Evolutionary conservation across 2,797 vertebrate genomes (phyloP), one percentile per base, ranked within the genome.

Genomic region (Acipenser transmontanus): DNA sequence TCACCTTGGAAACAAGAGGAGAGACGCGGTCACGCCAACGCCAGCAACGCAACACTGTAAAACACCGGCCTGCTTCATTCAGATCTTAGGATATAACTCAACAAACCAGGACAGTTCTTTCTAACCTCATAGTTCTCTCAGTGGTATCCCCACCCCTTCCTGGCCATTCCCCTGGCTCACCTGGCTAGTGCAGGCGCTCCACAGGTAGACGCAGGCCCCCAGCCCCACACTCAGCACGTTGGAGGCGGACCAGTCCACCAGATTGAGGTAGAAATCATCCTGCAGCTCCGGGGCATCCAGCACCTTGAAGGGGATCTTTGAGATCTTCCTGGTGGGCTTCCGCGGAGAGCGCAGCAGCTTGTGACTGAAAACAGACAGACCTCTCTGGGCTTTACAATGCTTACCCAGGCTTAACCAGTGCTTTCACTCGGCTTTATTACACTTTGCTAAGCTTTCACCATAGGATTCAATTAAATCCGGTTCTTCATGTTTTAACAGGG

Each of bases 221-320:
- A 93, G 82, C 63, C 91, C 91, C 8, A 93, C 91, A 4, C 91
- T 92, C 71, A 93, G 88, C 78, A 92, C 77, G 85, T 93, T 93
- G 6, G 87, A 88, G 0, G 90, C 87, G 0, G 91, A 93, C 91
- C 91, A 93, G 80, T 93, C 91, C 66, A 92, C 91, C 83, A 93
- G 77, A 81, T 93, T 93, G 80, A 93, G 91, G 83, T 93, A 93
- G 83, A 93, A 93, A 76, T 93, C 91, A 9, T 93, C 91, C 82
- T 93, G 91, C 78, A 93, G 82, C 84, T 93, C 91, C 0, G 91
- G 91, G 56, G 91, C 91, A 9, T 93, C 91, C 75, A 93, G 84
- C 70, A 93, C 91, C 69, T 93, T 93, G 77, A 93, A 92, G 34
- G 91, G 91, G 80, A 93, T 93, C 86, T 92, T 93, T 68, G 91